phyloP scores from a whole-genome alignment of 2,888 invertebrate species.

The Xanthia togata region DNA sequence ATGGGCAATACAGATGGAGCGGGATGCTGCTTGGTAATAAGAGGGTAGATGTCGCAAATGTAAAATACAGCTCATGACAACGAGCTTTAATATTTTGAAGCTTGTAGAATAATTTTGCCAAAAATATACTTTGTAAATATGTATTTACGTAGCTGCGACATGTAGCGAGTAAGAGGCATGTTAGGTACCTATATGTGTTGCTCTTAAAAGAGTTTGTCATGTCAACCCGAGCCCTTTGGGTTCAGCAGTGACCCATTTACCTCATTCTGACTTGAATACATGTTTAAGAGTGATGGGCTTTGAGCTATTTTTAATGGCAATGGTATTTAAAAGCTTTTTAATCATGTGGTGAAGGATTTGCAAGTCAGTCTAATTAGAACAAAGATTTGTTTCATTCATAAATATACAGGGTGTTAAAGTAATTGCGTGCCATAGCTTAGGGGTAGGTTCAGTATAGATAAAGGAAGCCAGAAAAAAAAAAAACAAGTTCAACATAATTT shows the following conservation, averaged over 20 bases:
- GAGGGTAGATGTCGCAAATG: constrained; percentile 63
- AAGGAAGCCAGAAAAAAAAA: too few relatives aligned
- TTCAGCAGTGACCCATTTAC: constrained; percentile 26
- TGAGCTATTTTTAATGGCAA: constrained; percentile 18
- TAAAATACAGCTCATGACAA: constrained; percentile 57
- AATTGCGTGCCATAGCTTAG: too few relatives aligned
- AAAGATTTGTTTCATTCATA: not conserved
- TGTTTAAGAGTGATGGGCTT: constrained; percentile 8
- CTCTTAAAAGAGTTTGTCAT: constrained; percentile 29
- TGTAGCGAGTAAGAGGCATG: not conserved
- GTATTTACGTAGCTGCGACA: constrained; percentile 5
- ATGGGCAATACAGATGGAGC: constrained; percentile 76
- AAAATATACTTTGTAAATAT: constrained; percentile 41
- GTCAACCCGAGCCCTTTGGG: constrained; percentile 3
- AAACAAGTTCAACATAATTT: too few relatives aligned
- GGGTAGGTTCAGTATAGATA: too few relatives aligned
- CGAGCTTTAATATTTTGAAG: constrained; percentile 46
- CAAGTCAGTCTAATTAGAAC: not conserved
- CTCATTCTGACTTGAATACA: constrained; percentile 35
- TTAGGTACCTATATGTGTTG: constrained; percentile 5
- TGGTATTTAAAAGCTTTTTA: not conserved
- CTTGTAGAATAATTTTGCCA: constrained; percentile 24
- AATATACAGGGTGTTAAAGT: too few relatives aligned
- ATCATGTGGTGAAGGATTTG: not conserved
- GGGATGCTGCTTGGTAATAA: constrained; percentile 70